Percentiles rank a stretch among this genome's conserved stretches.
Evolutionary conservation across 2,113 vertebrate genomes (phyloP).

Genomic region (Merops nubicus): DNA sequence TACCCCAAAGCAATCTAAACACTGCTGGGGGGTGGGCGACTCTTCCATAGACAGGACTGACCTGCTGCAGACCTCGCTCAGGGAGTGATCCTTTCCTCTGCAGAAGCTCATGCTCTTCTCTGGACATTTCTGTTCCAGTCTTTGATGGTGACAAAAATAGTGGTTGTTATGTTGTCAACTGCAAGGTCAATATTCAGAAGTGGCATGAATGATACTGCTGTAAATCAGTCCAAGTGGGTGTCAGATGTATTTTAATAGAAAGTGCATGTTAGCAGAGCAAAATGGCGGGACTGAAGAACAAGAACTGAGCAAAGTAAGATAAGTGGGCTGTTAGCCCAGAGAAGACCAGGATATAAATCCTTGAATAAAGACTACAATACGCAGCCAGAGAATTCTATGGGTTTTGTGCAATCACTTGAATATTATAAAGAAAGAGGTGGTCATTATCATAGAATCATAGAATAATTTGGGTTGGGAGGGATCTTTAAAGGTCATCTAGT

Average conservation of each 20-base stretch:
- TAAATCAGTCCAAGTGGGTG: not conserved
- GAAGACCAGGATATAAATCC: not conserved
- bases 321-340: not conserved
- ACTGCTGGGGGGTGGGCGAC: fast-evolving
- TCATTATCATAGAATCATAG: not conserved
- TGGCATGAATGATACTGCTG: not conserved
- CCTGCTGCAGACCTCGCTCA: not conserved
- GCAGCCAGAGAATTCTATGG: not conserved
- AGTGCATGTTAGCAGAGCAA: not conserved
- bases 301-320: not conserved
- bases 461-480: too few relatives aligned
- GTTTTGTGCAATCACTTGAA: not conserved
- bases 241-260: not conserved
- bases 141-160: not conserved
- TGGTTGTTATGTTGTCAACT: not conserved
- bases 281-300: not conserved
- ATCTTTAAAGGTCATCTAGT: too few relatives aligned
- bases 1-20: not conserved
- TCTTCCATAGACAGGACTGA: not conserved
- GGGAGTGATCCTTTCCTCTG: not conserved
- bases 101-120: not conserved
- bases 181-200: not conserved
- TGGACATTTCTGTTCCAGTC: not conserved
- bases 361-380: not conserved
- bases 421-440: not conserved